phyloP scores from a whole-genome alignment of 2,888 invertebrate species.

The Plagiodera versicolora region DNA sequence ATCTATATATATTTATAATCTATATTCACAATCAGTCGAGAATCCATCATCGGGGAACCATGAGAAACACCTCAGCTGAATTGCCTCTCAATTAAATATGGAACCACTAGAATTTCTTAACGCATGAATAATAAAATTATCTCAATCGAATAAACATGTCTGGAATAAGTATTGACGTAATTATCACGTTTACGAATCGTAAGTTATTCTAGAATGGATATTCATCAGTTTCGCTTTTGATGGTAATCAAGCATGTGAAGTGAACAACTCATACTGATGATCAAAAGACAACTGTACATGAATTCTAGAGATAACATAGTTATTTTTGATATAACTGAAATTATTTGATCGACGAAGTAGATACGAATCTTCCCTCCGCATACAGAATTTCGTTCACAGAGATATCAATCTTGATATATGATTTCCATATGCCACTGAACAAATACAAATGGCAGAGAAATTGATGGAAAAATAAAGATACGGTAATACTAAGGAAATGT shows the following conservation, averaged over 20 bases:
- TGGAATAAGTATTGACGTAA: background rate
- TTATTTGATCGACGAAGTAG: conserved; percentile 38
- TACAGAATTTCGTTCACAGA: conserved; percentile 23
- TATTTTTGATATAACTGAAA: conserved; percentile 35
- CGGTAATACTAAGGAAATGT: conserved; percentile 29
- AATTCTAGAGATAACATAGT: conserved; percentile 22
- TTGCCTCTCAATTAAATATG: too few species aligned
- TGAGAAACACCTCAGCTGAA: too few species aligned
- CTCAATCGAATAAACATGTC: too few species aligned
- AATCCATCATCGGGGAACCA: too few species aligned
- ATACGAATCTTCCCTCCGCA: conserved; percentile 31
- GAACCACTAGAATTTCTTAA: too few species aligned
- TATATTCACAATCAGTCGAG: too few species aligned
- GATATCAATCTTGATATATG: conserved; percentile 33
- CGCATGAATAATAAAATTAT: too few species aligned
- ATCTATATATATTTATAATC: too few species aligned
- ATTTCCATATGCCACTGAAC: conserved; percentile 31
- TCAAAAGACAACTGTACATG: background rate
- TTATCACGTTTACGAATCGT: background rate
- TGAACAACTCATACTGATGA: background rate
- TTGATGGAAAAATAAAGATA: conserved; percentile 29
- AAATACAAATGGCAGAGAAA: conserved; percentile 27
- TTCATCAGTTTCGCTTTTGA: background rate
- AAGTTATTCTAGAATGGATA: background rate
- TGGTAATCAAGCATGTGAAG: background rate